These are phyloP conservation scores for Samia ricini DNA, from an alignment of 1,140 invertebrate species.

Conservation along the genomic window DNA sequence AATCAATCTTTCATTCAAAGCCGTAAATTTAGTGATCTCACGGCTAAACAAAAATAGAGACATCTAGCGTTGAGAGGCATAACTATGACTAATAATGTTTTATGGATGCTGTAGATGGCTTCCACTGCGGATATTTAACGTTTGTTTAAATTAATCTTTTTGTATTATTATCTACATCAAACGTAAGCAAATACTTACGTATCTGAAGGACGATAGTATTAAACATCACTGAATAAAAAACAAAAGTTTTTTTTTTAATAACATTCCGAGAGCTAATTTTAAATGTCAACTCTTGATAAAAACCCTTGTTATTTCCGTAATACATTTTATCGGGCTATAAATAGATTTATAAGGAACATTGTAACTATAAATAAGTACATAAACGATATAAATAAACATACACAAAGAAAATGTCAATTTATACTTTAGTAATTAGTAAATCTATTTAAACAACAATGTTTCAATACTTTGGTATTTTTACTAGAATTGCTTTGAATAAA, in stretches of 20 bases:
- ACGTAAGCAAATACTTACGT: neutral
- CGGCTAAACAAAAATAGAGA: neutral
- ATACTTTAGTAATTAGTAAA: too few relatives aligned
- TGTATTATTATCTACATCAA: neutral
- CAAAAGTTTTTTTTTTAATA: neutral
- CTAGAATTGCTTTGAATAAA: too few relatives aligned
- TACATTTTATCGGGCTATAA: neutral
- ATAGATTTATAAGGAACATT: neutral
- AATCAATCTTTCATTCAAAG: neutral
- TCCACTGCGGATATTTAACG: neutral
- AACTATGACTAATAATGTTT: neutral
- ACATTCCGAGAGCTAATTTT: neutral
- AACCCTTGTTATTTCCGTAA: neutral
- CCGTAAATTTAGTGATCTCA: neutral
- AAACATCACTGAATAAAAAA: neutral
- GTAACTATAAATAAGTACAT: neutral
- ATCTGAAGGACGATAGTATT: neutral
- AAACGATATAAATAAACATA: neutral
- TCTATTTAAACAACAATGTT: too few relatives aligned
- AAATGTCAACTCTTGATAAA: neutral
- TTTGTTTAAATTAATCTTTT: neutral
- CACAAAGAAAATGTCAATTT: too few relatives aligned
- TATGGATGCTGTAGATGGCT: neutral
- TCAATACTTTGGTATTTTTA: too few relatives aligned
- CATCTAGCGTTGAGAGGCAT: neutral